Percentiles rank a stretch among this genome's conserved stretches.
Conservation (phyloP, 2,888 invertebrate genomes). For the Serrognathus titanus region DNA sequence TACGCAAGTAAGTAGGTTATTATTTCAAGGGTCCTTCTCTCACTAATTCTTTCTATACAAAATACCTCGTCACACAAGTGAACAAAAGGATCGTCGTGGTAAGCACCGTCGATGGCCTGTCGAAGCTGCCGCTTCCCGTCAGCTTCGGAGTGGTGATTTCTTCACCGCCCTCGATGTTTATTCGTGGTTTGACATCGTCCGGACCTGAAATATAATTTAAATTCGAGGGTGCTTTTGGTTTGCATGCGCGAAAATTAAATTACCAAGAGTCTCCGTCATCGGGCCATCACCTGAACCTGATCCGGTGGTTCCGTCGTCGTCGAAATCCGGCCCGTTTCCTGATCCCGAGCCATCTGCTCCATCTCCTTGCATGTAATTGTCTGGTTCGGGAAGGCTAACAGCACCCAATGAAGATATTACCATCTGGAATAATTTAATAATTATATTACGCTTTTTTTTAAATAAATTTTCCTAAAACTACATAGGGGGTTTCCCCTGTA, state of each 20-base stretch:
- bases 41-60: not conserved
- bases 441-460: too few species aligned
- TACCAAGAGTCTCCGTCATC: conserved; percentile 10
- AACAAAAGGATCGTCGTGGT: not conserved
- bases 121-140: not conserved
- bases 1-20: conserved; percentile 1
- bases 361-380: conserved; percentile 38
- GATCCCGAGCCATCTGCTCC: conserved; percentile 51
- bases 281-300: conserved; percentile 54
- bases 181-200: too few species aligned
- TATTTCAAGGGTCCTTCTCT: not conserved
- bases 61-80: not conserved
- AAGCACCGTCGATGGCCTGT: not conserved
- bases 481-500: too few species aligned
- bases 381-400: conserved; percentile 42
- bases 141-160: not conserved
- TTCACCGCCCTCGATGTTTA: not conserved
- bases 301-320: conserved; percentile 58
- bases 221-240: too few species aligned
- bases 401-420: conserved; percentile 44
- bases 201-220: too few species aligned
- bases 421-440: conserved; percentile 37
- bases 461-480: too few species aligned
- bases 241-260: not conserved
- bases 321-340: conserved; percentile 34